Base-by-base conservation (phyloP, 2,888 invertebrate species). In the Smittia aterrima region DNA sequence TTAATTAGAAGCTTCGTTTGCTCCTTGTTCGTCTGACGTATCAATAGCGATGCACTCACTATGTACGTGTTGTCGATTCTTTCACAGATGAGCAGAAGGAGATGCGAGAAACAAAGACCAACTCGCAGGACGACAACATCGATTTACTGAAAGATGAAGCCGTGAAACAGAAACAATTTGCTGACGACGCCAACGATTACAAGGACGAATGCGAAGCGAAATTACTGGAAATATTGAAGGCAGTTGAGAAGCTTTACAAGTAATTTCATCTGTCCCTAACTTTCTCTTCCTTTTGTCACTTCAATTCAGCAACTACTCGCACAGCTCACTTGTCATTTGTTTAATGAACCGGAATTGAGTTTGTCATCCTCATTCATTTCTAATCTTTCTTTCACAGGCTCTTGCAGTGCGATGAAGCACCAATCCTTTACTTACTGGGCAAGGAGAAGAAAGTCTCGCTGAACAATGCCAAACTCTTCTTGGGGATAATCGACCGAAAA, bases 401-500 rank as follows among this genome's bases (percentile, higher is more conserved):
- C 53, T 87, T 92, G 1, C 87, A 88, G 53, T 93, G 93, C 80
- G 89, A 90, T 77, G 88, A 90, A 66, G 86, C 91, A 13, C 90
- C 92, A 0, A 85, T 92, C 11, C 82, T 92, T 22, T 87, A 88
- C 78, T 84, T 93, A 11, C 81, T 93, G 2, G 92, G 92, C 62
- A 86, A 89, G 22, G 88, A 90, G 74, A 86, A 90, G n/a, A 87
- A 87, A 20, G 88, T 94, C 53, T 90, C 89, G 74, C 85, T 86
- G 71, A 87, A 89, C 78, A 96, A 95, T 83, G 92, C 92, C 0
- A 87, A 92, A 75, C 86, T 94, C 13, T 93, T 92, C 80, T 86
- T 95, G 78, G 91, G 92, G 77, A 89, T 93, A 54, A 87, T 96
- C 76, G 94, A 95, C 79, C 89, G 90, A 79, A 88, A 89, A 75